Conservation (phyloP, 2,888 invertebrate species). For the Antitype chi region DNA sequence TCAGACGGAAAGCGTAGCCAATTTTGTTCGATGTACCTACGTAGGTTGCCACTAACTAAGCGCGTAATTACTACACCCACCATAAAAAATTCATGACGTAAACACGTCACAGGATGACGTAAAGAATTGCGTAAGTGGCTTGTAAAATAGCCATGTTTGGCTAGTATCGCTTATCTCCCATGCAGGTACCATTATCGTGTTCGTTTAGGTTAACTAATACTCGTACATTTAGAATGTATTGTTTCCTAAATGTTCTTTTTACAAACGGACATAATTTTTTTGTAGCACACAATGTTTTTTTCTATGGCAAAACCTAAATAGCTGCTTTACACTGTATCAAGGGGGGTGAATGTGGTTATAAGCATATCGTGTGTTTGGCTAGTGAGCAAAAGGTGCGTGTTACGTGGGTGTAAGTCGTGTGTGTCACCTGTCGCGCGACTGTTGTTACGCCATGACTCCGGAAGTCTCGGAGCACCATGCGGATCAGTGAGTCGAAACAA, state of each 20-base stretch:
- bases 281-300: background rate
- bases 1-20: constrained; percentile 16
- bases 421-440: constrained; percentile 69
- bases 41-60: constrained; percentile 34
- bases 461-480: constrained; percentile 68
- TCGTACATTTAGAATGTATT: constrained; percentile 17
- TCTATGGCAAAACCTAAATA: background rate
- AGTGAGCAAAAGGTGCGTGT: constrained; percentile 30
- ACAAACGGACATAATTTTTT: background rate
- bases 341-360: constrained; percentile 26
- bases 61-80: constrained; percentile 52
- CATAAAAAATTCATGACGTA: constrained; percentile 50
- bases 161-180: constrained; percentile 42
- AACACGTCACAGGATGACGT: constrained; percentile 51
- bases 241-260: constrained; percentile 17
- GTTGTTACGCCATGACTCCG: constrained; percentile 74
- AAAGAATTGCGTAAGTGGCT: constrained; percentile 42
- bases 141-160: constrained; percentile 45
- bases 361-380: constrained; percentile 39
- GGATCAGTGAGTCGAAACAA: constrained; percentile 69
- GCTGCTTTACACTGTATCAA: constrained; percentile 22
- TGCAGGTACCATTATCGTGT: constrained; percentile 41
- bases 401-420: constrained; percentile 50
- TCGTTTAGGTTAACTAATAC: constrained; percentile 24
- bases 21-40: constrained; percentile 16